These are phyloP conservation scores for Eriocheir sinensis DNA, from an alignment of 1,140 invertebrate genomes.

Conservation along the genomic window DNA sequence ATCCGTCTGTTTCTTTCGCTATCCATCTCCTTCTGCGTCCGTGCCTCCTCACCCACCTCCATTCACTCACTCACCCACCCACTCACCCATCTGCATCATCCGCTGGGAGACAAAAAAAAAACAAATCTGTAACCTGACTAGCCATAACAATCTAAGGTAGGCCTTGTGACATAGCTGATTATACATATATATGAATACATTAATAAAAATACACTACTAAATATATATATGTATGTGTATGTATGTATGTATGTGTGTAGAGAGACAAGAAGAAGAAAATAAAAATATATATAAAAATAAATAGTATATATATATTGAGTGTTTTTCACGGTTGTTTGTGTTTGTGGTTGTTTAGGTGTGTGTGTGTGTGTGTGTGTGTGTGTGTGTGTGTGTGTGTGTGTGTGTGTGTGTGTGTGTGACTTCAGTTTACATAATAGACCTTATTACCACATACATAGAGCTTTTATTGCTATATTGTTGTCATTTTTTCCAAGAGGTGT, in stretches of 20 bases:
- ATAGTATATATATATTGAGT: too few species aligned
- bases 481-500: too few species aligned
- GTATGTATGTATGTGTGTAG: neutral
- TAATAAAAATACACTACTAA: neutral
- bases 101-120: too few species aligned
- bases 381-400: too few species aligned
- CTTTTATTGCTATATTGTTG: neutral
- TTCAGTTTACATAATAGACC: neutral
- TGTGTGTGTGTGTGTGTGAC: neutral
- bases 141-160: too few species aligned
- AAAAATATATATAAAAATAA: neutral
- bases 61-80: too few species aligned
- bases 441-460: neutral
- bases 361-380: slow-evolving; percentile 9
- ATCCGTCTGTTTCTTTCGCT: too few species aligned
- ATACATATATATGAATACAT: neutral
- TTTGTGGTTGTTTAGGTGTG: neutral
- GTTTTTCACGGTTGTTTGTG: neutral
- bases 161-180: too few species aligned
- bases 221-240: neutral
- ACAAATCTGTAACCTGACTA: neutral
- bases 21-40: too few species aligned
- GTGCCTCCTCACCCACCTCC: too few species aligned
- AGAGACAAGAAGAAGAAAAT: too few species aligned
- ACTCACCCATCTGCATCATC: too few species aligned